These are phyloP conservation scores for Eupithecia exiguata DNA, from an alignment of 2,888 invertebrate species.

Conservation along the genomic window DNA sequence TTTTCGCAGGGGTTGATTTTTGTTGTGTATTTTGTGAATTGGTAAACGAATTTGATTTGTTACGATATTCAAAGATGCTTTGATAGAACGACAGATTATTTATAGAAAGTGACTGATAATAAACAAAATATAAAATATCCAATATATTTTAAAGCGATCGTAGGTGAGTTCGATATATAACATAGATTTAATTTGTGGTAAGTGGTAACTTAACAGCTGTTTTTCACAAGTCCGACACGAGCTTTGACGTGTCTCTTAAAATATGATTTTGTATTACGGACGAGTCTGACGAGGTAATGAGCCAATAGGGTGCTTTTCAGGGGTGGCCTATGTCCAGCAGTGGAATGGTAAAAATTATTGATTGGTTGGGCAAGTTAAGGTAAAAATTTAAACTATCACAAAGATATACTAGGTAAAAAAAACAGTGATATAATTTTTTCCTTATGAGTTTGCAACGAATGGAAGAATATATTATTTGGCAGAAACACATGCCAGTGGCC, in stretches of 20 bases:
- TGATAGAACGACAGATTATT: background rate
- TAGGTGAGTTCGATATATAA: background rate
- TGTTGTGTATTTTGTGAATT: background rate
- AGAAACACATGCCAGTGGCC: background rate
- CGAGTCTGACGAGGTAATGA: background rate
- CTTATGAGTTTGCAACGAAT: background rate
- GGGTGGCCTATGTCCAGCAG: no score
- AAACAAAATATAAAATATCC: no score
- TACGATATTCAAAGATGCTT: background rate
- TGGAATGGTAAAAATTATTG: no score
- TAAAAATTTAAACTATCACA: no score
- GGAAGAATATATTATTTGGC: background rate
- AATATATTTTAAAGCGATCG: slow-evolving; percentile 34
- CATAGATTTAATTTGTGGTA: background rate
- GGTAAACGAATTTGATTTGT: background rate
- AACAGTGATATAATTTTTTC: background rate
- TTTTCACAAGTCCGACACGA: background rate
- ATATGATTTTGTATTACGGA: background rate
- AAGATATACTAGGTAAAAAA: no score
- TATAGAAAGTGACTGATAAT: slow-evolving; percentile 19
- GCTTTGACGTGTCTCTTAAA: background rate
- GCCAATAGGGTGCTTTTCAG: background rate
- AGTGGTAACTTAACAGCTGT: background rate
- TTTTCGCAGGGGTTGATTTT: slow-evolving; percentile 13
- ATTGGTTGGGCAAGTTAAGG: no score